phyloP scores from a whole-genome alignment of 1,140 invertebrate species.

The Psilanteris sp. region DNA sequence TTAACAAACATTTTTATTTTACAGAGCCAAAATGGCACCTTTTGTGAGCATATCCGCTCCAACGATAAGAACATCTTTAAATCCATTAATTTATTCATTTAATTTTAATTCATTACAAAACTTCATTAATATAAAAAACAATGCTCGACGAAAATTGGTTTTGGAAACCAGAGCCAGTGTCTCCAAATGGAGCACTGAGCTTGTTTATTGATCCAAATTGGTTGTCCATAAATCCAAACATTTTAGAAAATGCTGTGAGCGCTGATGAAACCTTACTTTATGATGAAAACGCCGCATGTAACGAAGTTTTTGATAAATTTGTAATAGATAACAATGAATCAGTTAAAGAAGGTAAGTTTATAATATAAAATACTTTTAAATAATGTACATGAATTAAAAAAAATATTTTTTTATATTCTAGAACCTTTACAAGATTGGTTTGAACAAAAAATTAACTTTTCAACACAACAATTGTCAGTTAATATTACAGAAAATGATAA shows the following conservation, averaged over 20 bases:
- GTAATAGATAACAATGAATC: slow-evolving; percentile 17
- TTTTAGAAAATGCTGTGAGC: slow-evolving; percentile 45
- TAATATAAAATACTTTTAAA: neutral
- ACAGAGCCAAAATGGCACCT: slow-evolving; percentile 52
- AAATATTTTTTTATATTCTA: slow-evolving; percentile 75
- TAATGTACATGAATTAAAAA: too few species aligned
- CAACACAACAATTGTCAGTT: slow-evolving; percentile 83
- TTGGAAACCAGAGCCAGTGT: slow-evolving; percentile 36
- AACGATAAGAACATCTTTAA: slow-evolving; percentile 23
- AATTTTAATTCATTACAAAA: slow-evolving; percentile 21
- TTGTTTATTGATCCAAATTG: slow-evolving; percentile 29
- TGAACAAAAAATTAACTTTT: slow-evolving; percentile 85
- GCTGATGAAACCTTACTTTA: slow-evolving; percentile 31
- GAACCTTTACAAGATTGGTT: slow-evolving; percentile 86
- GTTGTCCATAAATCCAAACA: slow-evolving; percentile 41
- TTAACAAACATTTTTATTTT: too few species aligned
- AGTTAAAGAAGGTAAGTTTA: slow-evolving; percentile 35
- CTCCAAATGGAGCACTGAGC: slow-evolving; percentile 12
- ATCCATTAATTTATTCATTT: slow-evolving; percentile 23
- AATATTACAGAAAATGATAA: slow-evolving; percentile 73
- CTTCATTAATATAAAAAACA: neutral
- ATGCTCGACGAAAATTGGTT: slow-evolving; percentile 49
- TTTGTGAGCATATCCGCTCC: slow-evolving; percentile 47
- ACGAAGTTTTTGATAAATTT: slow-evolving; percentile 32
- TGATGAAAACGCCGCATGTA: slow-evolving; percentile 25